Evolutionary conservation across 2,797 vertebrate species (phyloP), one percentile per base, ranked within the genome.

Genomic region (Odontamblyopus lacepedii): DNA sequence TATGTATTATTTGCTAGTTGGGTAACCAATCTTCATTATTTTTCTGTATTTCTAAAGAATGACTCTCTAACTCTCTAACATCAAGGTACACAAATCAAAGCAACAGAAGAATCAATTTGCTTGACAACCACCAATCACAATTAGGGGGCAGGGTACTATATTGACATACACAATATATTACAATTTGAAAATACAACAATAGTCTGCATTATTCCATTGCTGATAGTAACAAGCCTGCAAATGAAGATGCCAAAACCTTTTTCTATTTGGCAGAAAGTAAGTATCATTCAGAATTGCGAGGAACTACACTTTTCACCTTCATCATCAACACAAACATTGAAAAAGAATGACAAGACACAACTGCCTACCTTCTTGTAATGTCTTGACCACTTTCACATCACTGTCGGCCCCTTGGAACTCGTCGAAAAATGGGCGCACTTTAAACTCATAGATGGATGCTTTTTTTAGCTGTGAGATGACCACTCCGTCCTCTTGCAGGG

Each of bases 391-490:
- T 87, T 97, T 98, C 77, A 98, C 95, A 89, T 99, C 98, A 1
- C 98, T 99, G 84, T 99, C 98, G 18, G 96, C 94, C 83, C 98
- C 98, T 91, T 98, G 98, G 93, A 99, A 98, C 88, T 99, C 98
- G 69, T 99, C 97, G 89, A 99, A 99, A 89, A 97, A 99, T 26
- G 98, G 97, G 0, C 98, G 95, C 73, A 97, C 96, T 91, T 99
- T 99, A 91, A 99, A 97, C 94, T 99, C 96, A 0, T 99, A 99
- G 88, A 95, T 96, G 81, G 96, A 94, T n/a, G 96, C 97, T 84
- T 94, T 97, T 88, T 90, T 96, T 74, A 99, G 95, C 82, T 97
- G 95, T 0, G 95, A 84, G 79, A 99, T 95, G 73, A 98, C 76
- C 55, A 94, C 92, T 0, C 95, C 96, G 29, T 97, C 96, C 85